Conservation (phyloP, 2,113 vertebrate genomes). For the Vulpes lagopus region DNA sequence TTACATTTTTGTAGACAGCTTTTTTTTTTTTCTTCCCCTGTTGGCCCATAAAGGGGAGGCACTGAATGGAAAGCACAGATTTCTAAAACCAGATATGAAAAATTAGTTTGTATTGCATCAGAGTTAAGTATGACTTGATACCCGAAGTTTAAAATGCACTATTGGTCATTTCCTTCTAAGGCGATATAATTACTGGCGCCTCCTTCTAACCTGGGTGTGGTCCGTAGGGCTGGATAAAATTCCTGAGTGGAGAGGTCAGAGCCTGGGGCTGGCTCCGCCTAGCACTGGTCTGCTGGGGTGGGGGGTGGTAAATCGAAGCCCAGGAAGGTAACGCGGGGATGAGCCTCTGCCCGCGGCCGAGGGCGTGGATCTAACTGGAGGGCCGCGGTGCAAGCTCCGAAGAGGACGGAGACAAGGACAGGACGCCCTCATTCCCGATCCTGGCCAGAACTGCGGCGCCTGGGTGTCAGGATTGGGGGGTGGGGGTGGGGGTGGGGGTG, state of each 20-base stretch:
- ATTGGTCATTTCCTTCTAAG: slow-evolving; percentile 43
- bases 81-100: slow-evolving; percentile 8
- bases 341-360: neutral
- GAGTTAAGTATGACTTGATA: slow-evolving; percentile 35
- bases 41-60: slow-evolving; percentile 24
- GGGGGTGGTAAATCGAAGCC: neutral
- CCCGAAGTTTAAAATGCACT: slow-evolving; percentile 22
- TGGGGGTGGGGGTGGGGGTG: neutral
- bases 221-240: slow-evolving; percentile 16
- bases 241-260: neutral
- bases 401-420: neutral
- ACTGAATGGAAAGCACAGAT: slow-evolving; percentile 9
- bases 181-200: neutral
- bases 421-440: neutral
- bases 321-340: neutral
- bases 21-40: neutral
- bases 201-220: slow-evolving; percentile 74
- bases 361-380: neutral
- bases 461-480: neutral
- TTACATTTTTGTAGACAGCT: neutral
- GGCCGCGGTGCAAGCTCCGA: neutral
- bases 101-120: slow-evolving; percentile 3
- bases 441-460: neutral
- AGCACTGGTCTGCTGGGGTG: neutral
- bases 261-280: neutral